A percentile compares a stretch with the other conserved stretches of the same genome.
These are phyloP conservation scores for Trachemys scripta DNA, from an alignment of 2,113 vertebrate species.

Conservation along the genomic window DNA sequence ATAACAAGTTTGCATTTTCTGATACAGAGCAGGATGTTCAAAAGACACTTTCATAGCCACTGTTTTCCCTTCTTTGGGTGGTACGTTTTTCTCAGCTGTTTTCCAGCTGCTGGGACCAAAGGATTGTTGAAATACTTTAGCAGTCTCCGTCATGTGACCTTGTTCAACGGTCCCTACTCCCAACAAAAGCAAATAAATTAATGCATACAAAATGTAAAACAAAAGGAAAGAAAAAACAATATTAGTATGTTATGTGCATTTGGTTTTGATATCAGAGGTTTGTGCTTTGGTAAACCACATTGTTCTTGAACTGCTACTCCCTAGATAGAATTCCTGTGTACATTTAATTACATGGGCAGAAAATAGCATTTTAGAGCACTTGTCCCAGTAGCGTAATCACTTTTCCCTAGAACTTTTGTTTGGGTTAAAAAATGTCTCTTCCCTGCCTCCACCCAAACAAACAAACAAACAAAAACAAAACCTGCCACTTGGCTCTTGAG, in stretches of 20 bases:
- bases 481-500: conserved; percentile 38
- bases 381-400: conserved; percentile 58
- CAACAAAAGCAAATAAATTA: conserved; percentile 68
- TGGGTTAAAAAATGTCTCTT: not conserved
- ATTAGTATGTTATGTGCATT: conserved; percentile 68
- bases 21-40: conserved; percentile 67
- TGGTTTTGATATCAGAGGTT: conserved; percentile 61
- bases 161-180: conserved; percentile 71
- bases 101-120: conserved; percentile 83
- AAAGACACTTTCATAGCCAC: conserved; percentile 66
- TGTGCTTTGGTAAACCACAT: conserved; percentile 73
- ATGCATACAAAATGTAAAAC: conserved; percentile 55
- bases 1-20: conserved; percentile 78
- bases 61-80: conserved; percentile 31
- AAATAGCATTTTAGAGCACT: conserved; percentile 67
- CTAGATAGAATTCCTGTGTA: conserved; percentile 40
- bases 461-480: not conserved
- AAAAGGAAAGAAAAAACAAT: conserved; percentile 73
- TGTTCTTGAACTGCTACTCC: conserved; percentile 72
- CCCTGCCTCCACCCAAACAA: not conserved
- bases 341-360: conserved; percentile 63
- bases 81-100: conserved; percentile 73
- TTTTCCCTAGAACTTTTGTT: conserved; percentile 56
- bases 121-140: conserved; percentile 74
- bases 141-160: conserved; percentile 70